Conservation (phyloP, 2,797 vertebrate genomes). For the Micromesistius poutassou region DNA sequence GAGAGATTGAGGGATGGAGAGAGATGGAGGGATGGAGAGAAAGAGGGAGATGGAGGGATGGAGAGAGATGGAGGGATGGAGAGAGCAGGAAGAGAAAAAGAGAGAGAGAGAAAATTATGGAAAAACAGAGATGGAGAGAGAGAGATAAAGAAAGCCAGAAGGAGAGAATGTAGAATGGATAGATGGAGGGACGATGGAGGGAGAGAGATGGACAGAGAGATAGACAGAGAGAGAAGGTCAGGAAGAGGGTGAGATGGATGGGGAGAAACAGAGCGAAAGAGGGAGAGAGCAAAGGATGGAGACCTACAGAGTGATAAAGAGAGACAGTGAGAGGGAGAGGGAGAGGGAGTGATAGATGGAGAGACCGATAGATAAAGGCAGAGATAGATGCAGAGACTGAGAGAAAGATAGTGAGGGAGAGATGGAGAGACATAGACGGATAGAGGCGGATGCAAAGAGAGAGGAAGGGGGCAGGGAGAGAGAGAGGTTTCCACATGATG, state of each 20-base stretch:
- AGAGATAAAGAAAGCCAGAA: too few species aligned
- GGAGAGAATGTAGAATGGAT: too few species aligned
- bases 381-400: conserved; percentile 22
- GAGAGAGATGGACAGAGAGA: too few species aligned
- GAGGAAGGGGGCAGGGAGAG: conserved; percentile 32
- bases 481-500: conserved; percentile 21
- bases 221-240: conserved; percentile 1
- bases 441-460: background rate
- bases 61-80: too few species aligned
- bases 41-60: too few species aligned
- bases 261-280: conserved; percentile 14
- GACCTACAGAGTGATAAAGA: conserved; percentile 18
- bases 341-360: background rate
- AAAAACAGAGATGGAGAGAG: too few species aligned
- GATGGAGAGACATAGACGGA: background rate
- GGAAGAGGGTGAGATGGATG: conserved; percentile 6
- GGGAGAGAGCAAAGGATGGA: conserved; percentile 19
- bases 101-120: too few species aligned
- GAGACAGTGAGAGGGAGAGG: background rate
- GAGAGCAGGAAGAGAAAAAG: too few species aligned
- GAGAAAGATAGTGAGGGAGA: background rate
- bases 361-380: conserved; percentile 10
- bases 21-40: conserved; percentile 21
- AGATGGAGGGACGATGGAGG: too few species aligned
- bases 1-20: conserved; percentile 23